Base-by-base conservation (phyloP, 2,113 vertebrate genomes). In the Myotis davidii region DNA sequence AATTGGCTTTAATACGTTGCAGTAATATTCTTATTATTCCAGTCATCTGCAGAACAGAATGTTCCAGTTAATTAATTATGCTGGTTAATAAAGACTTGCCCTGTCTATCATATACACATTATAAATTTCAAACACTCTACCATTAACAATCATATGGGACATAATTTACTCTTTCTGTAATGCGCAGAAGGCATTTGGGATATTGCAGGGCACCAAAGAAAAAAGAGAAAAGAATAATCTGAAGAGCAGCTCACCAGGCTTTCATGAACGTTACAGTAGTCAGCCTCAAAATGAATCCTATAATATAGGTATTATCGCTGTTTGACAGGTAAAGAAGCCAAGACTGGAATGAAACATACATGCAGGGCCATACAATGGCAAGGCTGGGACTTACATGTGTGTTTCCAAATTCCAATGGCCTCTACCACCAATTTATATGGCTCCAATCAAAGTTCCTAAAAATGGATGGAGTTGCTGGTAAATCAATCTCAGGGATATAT, bases 1-100 rank as follows among this genome's bases (percentile, higher is more conserved):
- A 92, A 87, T 94, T 97, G 93, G 18, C 81, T 92, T 92, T 67
- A 69, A 69, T 93, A 83, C 54, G 25, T 79, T 93, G 2, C 6
- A 90, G 42, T 83, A 50, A 95, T 89, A 86, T 67, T 90, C 32
- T 23, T 94, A 32, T 96, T 90, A 78, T 76, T 9, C n/a, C 32
- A 76, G 37, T 84, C 91, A 79, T 90, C 90, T 95, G 37, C 37
- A 59, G 90, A 84, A 92, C 39, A 90, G 73, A 93, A 85, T 94
- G 37, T 72, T 90, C 70, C 29, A 72, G 65, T 93, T 94, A 96
- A 96, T 92, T 95, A 94, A 93, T 83, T 69, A 79, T 50, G 2
- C 91, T 86, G n/a, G 76, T 50, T 96, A 92, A 90, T 90, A 88
- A 93, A 83, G 56, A 88, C 11, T 25, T 76, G 64, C 42, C n/a